Base-by-base conservation (phyloP, 2,888 invertebrate species). In the Pedicia rivosa region DNA sequence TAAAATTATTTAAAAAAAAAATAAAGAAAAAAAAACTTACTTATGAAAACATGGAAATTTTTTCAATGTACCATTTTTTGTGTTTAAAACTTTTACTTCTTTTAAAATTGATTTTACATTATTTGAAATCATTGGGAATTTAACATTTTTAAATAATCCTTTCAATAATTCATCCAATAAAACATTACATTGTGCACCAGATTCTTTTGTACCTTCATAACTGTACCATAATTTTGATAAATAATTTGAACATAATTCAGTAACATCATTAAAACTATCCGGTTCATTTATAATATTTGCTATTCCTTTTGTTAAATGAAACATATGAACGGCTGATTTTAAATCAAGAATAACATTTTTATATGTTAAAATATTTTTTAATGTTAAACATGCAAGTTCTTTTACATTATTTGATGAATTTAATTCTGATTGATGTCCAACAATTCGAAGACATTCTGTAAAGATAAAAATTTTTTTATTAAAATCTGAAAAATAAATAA, bases 161-260 rank as follows among this genome's bases (percentile, higher is more conserved):
- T 70, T 70, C 12, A 79, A 57, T 36, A 84, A 56, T 41, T 65
- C 64, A 49, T 78, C 72, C 12, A 82, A 56, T 42, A 68, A 63
- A 43, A 71, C 67, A 55, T 78, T 79, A 45, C 67, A 72, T 39
- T 63, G 51, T 8, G 75, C 63, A 10, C 81, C 82, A 43, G 70
- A 74, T 50, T 78, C 77, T 37, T 64, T 53, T 41, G 60, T 50
- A 3, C 78, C 78, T 46, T 73, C 69, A 27, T 63, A 54, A 42
- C 70, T 68, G 47, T 70, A 72, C 86, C 86, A 86, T 43, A 72
- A 70, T 37, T 69, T 67, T 24, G 64, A 66, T 44, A 86, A 60
- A 46, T 20, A 26, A 12, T 16, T 20, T 10, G 15, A 16, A 26
- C 35, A 26, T 7, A 35, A 25, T 17, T 35, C 25, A 10, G 15